A percentile compares a stretch with the other conserved stretches of the same genome.
Conservation (phyloP, 2,888 invertebrate genomes). For the Cordilura impudica region DNA sequence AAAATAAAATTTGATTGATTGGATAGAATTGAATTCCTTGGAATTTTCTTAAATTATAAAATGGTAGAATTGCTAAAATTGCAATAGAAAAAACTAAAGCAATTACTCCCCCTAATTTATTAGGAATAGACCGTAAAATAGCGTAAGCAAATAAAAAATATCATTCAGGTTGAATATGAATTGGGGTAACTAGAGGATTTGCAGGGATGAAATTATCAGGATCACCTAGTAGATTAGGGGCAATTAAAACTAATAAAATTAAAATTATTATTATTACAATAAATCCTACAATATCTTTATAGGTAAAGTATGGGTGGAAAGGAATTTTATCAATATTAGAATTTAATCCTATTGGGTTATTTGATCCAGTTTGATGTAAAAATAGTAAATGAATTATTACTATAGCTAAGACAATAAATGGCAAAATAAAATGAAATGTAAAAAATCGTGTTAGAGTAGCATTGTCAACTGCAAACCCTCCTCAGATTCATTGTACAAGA, state of each 20-base stretch:
- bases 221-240: conserved; percentile 83
- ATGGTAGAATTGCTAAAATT: conserved; percentile 82
- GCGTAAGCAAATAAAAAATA: conserved; percentile 91
- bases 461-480: conserved; percentile 86
- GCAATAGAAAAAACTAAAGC: too few species aligned
- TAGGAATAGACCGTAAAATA: conserved; percentile 88
- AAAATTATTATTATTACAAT: conserved; percentile 80
- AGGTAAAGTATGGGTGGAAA: conserved; percentile 83
- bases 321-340: conserved; percentile 84
- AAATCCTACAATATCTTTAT: conserved; percentile 83
- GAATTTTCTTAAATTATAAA: conserved; percentile 80
- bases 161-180: conserved; percentile 91
- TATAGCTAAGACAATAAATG: conserved; percentile 83
- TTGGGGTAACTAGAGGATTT: conserved; percentile 80
- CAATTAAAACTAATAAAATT: conserved; percentile 79
- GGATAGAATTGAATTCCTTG: conserved; percentile 82
- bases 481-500: conserved; percentile 86
- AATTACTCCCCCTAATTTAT: conserved; percentile 88
- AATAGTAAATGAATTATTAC: conserved; percentile 83
- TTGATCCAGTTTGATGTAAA: conserved; percentile 84
- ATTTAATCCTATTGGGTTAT: conserved; percentile 83
- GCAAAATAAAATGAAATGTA: conserved; percentile 85
- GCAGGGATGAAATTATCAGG: conserved; percentile 85
- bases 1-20: conserved; percentile 81
- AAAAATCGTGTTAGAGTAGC: conserved; percentile 87